A percentile compares a stretch with the other conserved stretches of the same genome.
Conservation (phyloP, 2,888 invertebrate species). For the Acrocera orbiculus region DNA sequence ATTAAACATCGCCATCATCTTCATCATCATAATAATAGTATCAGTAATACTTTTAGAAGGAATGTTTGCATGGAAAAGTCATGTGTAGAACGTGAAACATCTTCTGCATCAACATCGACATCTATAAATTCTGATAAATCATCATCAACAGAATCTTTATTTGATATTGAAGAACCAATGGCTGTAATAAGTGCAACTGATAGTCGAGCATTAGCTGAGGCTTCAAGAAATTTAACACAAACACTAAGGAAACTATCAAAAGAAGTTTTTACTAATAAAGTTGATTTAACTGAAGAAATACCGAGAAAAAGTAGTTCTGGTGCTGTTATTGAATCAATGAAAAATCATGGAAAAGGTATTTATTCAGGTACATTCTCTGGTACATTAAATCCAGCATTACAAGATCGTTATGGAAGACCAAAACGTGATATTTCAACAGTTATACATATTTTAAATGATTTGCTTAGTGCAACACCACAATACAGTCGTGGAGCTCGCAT, state of each 20-base stretch:
- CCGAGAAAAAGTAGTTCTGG: constrained; percentile 40
- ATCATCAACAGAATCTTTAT: constrained; percentile 5
- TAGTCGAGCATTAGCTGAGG: constrained; percentile 67
- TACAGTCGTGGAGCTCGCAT: constrained; percentile 40
- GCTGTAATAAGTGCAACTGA: constrained; percentile 28
- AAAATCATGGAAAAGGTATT: constrained; percentile 85
- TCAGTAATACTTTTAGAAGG: constrained; percentile 2
- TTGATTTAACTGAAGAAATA: constrained; percentile 34
- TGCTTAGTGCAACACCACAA: constrained; percentile 68
- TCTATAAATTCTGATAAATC: constrained; percentile 8
- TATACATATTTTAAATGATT: constrained; percentile 87
- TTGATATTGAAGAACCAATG: constrained; percentile 6
- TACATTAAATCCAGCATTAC: constrained; percentile 80
- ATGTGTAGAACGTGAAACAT: constrained; percentile 4
- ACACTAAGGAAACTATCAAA: constrained; percentile 78
- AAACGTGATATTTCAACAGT: constrained; percentile 89
- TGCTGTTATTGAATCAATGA: constrained; percentile 80
- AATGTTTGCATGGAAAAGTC: constrained; percentile 8
- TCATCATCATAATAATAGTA: constrained; percentile 21
- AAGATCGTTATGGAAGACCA: constrained; percentile 80
- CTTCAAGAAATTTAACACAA: constrained; percentile 79
- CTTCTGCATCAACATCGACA: constrained; percentile 7
- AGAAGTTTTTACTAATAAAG: constrained; percentile 62
- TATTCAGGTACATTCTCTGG: constrained; percentile 95
- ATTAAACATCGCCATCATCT: constrained; percentile 25